Evolutionary conservation across 2,888 invertebrate genomes (phyloP), one percentile per base, ranked within the genome.

Genomic region (Pandemis heparana): DNA sequence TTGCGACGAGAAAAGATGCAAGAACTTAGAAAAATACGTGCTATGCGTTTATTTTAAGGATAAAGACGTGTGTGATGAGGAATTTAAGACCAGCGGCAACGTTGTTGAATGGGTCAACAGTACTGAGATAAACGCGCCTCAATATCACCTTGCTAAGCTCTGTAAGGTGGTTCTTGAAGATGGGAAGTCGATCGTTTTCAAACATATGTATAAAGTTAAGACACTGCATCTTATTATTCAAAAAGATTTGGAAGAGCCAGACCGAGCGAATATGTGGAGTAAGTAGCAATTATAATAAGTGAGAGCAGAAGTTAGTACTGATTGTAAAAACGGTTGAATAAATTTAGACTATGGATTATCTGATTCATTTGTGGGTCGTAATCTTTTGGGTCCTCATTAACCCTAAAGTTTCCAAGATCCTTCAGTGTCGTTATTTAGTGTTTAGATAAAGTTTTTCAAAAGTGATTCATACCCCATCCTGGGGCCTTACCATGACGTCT

Each of bases 11-110:
- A 90, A 95, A 77, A 94, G 96, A 77, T 98, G 98, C 85, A 95
- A 96, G 68, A 96, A 96, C 76, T 94, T 97, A 73, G 95, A 95
- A 79, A 94, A 95, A 43, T 97, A 97, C 82, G 97, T 97, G 0
- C 95, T 96, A 82, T 98, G 97, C 63, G 84, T 85, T 56, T 82
- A 82, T 70, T 70, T 79, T 6, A 75, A 82, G 10, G 78, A 79
- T 6, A 83, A 85, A 79, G 74, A 77, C 0, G 63, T 74, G 10
- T 93, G 92, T 60, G 87, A 89, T 10, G 43, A 76, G 8, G 72
- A 79, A 69, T 81, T 78, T 63, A 83, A 82, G 7, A 81, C 82
- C 1, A 68, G 72, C 7, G 74, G 81, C 0, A 83, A 80, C 3
- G 76, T 78, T 2, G 81, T 89, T 0, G 56, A 51, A 2, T 71